phyloP scores from a whole-genome alignment of 2,797 vertebrate genomes.

The Basileuterus tristriatus region DNA sequence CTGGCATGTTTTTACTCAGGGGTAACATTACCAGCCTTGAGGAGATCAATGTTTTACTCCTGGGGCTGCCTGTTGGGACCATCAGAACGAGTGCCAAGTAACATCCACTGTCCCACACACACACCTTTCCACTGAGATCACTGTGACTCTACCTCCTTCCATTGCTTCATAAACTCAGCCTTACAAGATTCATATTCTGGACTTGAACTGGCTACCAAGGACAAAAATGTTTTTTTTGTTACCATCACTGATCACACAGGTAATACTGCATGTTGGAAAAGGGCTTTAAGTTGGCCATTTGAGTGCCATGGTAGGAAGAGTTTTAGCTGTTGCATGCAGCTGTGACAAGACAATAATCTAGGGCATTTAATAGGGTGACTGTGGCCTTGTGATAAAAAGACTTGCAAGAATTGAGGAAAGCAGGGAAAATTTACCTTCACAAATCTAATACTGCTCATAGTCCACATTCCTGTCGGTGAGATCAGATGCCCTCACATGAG shows the following conservation, averaged over 20 bases:
- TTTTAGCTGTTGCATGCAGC: neutral
- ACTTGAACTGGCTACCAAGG: neutral
- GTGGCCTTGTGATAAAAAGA: neutral
- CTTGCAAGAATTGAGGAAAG: neutral
- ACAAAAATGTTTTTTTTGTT: neutral
- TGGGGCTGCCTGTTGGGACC: neutral
- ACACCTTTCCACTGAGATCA: neutral
- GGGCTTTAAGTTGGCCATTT: neutral
- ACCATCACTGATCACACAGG: neutral
- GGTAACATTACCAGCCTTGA: neutral
- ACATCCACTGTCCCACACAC: neutral
- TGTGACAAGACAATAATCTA: neutral
- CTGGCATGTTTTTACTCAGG: neutral
- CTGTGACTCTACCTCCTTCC: neutral
- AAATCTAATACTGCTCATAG: neutral
- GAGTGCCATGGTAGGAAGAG: neutral
- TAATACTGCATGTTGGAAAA: neutral
- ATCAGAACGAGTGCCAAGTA: rapidly evolving
- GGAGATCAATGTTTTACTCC: neutral
- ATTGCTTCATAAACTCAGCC: neutral
- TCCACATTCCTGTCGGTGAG: neutral
- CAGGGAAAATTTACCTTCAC: neutral
- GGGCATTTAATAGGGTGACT: neutral
- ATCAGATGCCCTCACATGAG: neutral
- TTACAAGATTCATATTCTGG: neutral